Base-by-base conservation (phyloP, 1,140 invertebrate species). In the Anastrepha obliqua region DNA sequence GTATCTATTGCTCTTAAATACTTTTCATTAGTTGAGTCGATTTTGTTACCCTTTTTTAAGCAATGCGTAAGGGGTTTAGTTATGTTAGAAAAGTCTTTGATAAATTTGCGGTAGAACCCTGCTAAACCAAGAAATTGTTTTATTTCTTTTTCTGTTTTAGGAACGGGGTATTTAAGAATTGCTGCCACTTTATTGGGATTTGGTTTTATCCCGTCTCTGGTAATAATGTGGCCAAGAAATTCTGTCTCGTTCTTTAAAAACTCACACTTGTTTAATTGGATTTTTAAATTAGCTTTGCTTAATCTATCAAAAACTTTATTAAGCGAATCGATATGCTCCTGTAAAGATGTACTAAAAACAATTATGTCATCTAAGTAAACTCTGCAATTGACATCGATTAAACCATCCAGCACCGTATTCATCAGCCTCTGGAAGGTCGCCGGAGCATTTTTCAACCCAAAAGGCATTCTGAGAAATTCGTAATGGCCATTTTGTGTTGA, bases 21-120 rank as follows among this genome's bases (percentile, higher is more conserved):
- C n/a, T n/a, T n/a, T n/a, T n/a, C n/a, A n/a, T n/a, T n/a, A n/a
- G n/a, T n/a, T n/a, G n/a, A n/a, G n/a, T n/a, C n/a, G n/a, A n/a
- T n/a, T n/a, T n/a, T n/a, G n/a, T n/a, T n/a, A n/a, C n/a, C n/a
- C n/a, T n/a, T n/a, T n/a, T n/a, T n/a, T n/a, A n/a, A n/a, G n/a
- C n/a, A n/a, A n/a, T n/a, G n/a, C n/a, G n/a, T n/a, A n/a, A n/a
- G n/a, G n/a, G n/a, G n/a, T n/a, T n/a, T n/a, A n/a, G n/a, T n/a
- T n/a, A n/a, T n/a, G n/a, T n/a, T n/a, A n/a, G n/a, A n/a, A n/a
- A 89, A 90, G 47, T 90, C 88, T 67, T 65, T 89, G 74, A 90
- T 89, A 86, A 89, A 90, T 86, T 86, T 86, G 59, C 89, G 65
- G 9, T 89, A 88, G 58, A 87, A 89, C 4, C 88, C 86, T 15